phyloP scores from a whole-genome alignment of 2,888 invertebrate species.

The Polymixis flavicincta region DNA sequence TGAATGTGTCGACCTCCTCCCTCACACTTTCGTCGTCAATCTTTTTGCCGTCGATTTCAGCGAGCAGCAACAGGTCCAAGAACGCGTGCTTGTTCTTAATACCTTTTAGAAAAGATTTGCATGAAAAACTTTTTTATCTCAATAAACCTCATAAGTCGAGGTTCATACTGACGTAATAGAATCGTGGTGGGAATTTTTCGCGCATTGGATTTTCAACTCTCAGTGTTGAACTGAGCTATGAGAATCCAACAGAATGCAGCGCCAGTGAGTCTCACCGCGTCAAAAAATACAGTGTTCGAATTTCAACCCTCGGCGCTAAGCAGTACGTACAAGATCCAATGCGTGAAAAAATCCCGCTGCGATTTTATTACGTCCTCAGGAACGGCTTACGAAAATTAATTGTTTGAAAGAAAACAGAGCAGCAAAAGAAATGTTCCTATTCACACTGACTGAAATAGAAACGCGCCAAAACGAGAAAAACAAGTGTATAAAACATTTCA shows the following conservation, averaged over 20 bases:
- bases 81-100: slow-evolving; percentile 92
- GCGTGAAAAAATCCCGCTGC: too few relatives aligned
- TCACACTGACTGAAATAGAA: not conserved
- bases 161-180: too few relatives aligned
- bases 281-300: too few relatives aligned
- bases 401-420: not conserved
- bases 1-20: slow-evolving; percentile 94
- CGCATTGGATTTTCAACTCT: too few relatives aligned
- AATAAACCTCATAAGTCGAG: not conserved
- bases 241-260: too few relatives aligned
- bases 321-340: too few relatives aligned
- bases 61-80: slow-evolving; percentile 92
- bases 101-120: slow-evolving; percentile 72
- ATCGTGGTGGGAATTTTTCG: too few relatives aligned
- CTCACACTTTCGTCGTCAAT: slow-evolving; percentile 91
- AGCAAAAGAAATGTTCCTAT: not conserved
- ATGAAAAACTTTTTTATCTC: not conserved
- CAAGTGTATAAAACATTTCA: too few relatives aligned
- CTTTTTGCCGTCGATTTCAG: slow-evolving; percentile 90
- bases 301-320: too few relatives aligned
- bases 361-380: too few relatives aligned
- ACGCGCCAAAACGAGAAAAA: not conserved
- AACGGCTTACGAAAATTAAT: not conserved
- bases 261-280: too few relatives aligned
- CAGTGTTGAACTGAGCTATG: too few relatives aligned